Base-by-base conservation (phyloP, 2,888 invertebrate species). In the Erebia palarica region DNA sequence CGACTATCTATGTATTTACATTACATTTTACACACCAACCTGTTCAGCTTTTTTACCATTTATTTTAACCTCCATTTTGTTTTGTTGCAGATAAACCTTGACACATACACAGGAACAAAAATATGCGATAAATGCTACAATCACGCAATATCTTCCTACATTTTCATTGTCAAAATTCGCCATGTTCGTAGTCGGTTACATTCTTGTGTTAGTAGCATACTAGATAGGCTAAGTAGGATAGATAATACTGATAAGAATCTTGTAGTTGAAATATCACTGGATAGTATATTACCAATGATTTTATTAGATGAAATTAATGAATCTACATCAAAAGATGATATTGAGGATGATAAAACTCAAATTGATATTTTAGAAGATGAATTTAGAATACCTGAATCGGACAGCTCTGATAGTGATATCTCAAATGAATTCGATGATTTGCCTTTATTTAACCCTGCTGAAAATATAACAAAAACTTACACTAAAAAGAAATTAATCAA, bases 361-460 rank as follows among this genome's bases (percentile, higher is more conserved):
- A 76, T 89, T n/a, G 90, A 91, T 42, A 84, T 91, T 8, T 73
- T 93, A 68, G 92, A 93, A 83, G 92, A 92, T 63, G 92, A 92
- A 77, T 92, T 88, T 76, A 87, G 92, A 80, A 9, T 85, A 0
- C 84, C 86, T 3, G 89, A 83, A 69, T 87, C 86, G 7, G 84
- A 79, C 14, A 75, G 74, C 63, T 47, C 21, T 36, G 81, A 79
- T 7, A 77, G 71, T 16, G 70, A 76, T 21, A 13, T 13, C 0
- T 7, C 13, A 18, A 14, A 14, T 9, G 71, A 77, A 55, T 73
- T 59, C 16, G 72, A 75, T 16, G 66, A 73, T 65, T 61, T 69
- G 18, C 70, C 58, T 21, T n/a, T 70, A 18, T 72, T 79, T 0
- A 81, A 84, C 70, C 81, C 81, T 59, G 83, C 82, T 8, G 84